phyloP scores from a whole-genome alignment of 2,113 vertebrate species.

The Gymnocephalus cernua region DNA sequence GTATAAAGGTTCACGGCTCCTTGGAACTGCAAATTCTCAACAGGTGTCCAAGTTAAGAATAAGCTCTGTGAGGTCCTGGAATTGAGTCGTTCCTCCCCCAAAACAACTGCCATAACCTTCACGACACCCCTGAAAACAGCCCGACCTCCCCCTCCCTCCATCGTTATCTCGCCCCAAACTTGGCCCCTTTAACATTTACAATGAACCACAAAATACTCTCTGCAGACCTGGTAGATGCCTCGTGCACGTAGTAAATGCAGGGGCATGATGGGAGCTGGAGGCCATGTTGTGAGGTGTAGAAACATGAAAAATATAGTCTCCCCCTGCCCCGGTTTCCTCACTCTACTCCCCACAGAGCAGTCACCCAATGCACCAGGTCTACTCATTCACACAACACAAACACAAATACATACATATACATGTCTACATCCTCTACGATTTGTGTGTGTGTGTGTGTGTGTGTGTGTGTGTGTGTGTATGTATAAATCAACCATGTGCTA shows the following conservation, averaged over 20 bases:
- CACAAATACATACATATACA: constrained; percentile 23
- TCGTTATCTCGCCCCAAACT: constrained; percentile 47
- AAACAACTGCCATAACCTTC: constrained; percentile 25
- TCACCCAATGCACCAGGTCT: constrained; percentile 57
- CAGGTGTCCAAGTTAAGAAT: constrained; percentile 28
- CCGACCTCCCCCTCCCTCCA: constrained; percentile 23
- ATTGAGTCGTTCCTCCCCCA: background rate
- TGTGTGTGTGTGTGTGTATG: constrained; percentile 11
- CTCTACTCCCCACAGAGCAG: constrained; percentile 55
- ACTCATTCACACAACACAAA: constrained; percentile 14
- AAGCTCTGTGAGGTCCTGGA: constrained; percentile 16
- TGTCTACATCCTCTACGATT: background rate
- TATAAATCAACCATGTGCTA: constrained; percentile 46
- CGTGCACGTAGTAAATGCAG: constrained; percentile 16
- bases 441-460: constrained; percentile 1
- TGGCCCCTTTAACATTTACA: constrained; percentile 65
- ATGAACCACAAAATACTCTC: constrained; percentile 59
- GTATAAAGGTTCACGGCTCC: background rate
- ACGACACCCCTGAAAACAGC: constrained; percentile 15
- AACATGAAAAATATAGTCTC: constrained; percentile 66
- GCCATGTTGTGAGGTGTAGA: constrained; percentile 62
- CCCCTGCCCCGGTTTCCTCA: constrained; percentile 52
- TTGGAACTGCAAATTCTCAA: constrained; percentile 24
- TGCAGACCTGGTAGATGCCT: constrained; percentile 31
- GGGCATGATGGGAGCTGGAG: constrained; percentile 44